These are phyloP conservation scores for Pachypanchax playfairii DNA, from an alignment of 2,113 vertebrate genomes.

Conservation along the genomic window DNA sequence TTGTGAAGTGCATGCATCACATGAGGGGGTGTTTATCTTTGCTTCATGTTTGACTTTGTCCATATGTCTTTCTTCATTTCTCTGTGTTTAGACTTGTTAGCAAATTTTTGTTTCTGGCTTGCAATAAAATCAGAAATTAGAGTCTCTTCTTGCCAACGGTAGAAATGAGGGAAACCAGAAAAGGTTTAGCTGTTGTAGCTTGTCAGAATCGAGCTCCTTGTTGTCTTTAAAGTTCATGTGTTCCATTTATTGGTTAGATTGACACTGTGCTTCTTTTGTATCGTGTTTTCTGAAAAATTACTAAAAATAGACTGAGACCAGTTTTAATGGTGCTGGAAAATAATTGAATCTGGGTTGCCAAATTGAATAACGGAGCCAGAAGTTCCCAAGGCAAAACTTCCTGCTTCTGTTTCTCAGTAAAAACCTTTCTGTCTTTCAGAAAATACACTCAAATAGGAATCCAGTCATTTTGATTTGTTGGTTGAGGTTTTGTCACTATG, in stretches of 20 bases:
- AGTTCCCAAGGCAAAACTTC: conserved; percentile 12
- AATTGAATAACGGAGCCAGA: not conserved
- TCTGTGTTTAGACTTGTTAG: conserved; percentile 17
- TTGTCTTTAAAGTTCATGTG: not conserved
- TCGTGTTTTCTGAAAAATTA: conserved; percentile 8
- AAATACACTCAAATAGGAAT: not conserved
- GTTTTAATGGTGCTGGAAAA: conserved; percentile 17
- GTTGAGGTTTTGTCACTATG: too few relatives aligned
- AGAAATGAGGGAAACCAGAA: too few relatives aligned
- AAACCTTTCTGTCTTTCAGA: too few relatives aligned
- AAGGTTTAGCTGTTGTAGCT: too few relatives aligned
- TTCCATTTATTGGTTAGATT: conserved; percentile 1
- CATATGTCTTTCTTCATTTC: not conserved
- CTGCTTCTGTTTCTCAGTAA: conserved; percentile 12
- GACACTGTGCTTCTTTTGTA: not conserved
- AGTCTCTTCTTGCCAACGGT: not conserved
- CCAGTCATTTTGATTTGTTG: not conserved
- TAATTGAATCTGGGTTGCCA: conserved; percentile 10
- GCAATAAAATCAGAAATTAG: not conserved
- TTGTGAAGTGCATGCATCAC: too few relatives aligned
- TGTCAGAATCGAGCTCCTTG: not conserved
- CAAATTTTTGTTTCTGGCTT: conserved; percentile 2
- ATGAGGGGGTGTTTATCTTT: conserved; percentile 7
- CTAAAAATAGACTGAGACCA: conserved; percentile 24
- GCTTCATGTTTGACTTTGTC: not conserved